Conservation (phyloP, 1,140 invertebrate species). For the Heliconius melpomene region DNA sequence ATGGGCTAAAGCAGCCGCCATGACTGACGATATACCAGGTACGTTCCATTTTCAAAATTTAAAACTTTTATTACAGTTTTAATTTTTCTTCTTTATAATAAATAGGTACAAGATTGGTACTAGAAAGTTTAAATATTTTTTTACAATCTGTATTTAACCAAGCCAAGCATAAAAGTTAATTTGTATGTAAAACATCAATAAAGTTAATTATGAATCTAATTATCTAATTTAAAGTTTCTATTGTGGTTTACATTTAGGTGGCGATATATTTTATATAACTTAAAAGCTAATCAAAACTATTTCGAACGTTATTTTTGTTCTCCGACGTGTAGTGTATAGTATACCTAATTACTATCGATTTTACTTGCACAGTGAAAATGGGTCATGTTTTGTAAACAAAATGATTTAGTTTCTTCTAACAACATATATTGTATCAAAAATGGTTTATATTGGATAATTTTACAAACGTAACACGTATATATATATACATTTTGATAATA, state of each 20-base stretch:
- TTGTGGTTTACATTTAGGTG: neutral
- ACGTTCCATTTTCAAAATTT: conserved; percentile 42
- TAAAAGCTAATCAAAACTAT: neutral
- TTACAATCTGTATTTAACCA: neutral
- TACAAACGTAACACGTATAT: too few species aligned
- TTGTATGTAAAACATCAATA: neutral
- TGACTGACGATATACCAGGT: conserved; percentile 76
- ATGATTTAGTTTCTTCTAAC: neutral
- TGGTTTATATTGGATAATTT: neutral
- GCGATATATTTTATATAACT: neutral
- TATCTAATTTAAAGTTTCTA: neutral
- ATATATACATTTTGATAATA: too few species aligned
- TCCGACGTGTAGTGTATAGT: conserved; percentile 4
- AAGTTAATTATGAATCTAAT: neutral
- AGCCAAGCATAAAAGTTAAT: neutral
- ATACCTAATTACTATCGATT: conserved; percentile 25
- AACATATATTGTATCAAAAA: neutral
- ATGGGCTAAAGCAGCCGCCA: conserved; percentile 43
- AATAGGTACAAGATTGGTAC: neutral
- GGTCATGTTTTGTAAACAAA: conserved; percentile 30
- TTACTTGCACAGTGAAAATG: conserved; percentile 11
- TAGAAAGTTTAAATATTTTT: neutral
- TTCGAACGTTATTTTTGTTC: conserved; percentile 27
- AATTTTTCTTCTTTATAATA: too few species aligned
- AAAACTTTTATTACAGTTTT: conserved; percentile 20